phyloP scores from a whole-genome alignment of 2,113 vertebrate genomes.

The Sitta europaea region DNA sequence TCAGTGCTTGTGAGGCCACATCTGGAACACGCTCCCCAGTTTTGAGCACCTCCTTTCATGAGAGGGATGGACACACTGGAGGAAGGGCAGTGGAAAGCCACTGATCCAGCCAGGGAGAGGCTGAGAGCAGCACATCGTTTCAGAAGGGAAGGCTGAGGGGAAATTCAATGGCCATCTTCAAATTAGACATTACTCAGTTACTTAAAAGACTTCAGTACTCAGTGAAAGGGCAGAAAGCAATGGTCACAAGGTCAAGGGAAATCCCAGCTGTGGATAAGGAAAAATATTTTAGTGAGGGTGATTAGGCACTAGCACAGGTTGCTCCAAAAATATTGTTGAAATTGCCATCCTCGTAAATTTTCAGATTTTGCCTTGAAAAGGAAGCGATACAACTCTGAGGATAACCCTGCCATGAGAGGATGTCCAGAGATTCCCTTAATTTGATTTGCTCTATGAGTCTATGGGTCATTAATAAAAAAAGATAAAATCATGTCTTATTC shows the following conservation, averaged over 20 bases:
- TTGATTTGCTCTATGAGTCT: neutral
- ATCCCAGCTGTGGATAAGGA: neutral
- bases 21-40: neutral
- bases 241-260: neutral
- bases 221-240: neutral
- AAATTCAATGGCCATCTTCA: neutral
- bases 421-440: neutral
- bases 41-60: neutral
- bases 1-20: neutral
- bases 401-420: neutral
- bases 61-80: neutral
- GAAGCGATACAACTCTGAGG: neutral
- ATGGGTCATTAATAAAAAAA: neutral
- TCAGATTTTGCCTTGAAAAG: neutral
- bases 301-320: neutral
- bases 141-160: neutral
- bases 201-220: neutral
- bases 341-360: neutral
- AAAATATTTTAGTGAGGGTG: neutral
- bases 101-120: neutral
- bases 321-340: neutral
- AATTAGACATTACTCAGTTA: rapidly evolving
- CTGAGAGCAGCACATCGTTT: neutral
- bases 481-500: neutral
- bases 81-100: neutral